Conservation (phyloP, 2,797 vertebrate species). For the Lutjanus argentimaculatus region DNA sequence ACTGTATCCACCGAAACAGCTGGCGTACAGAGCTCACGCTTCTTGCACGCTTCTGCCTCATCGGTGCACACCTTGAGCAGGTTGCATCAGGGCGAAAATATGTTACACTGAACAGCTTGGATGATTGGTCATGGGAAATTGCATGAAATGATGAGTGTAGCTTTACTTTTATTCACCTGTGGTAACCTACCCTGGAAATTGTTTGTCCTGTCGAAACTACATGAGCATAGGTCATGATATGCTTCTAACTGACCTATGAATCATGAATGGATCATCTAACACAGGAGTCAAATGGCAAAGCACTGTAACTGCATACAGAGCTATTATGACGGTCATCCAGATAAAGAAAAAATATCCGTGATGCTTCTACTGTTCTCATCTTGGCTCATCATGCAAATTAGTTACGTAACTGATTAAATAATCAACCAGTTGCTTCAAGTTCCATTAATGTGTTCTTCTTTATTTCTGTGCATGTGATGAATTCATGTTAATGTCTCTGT, state of each 20-base stretch:
- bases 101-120: not conserved
- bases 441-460: not conserved
- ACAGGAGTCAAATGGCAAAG: not conserved
- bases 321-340: not conserved
- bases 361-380: not conserved
- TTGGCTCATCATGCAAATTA: not conserved
- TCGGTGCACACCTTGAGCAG: not conserved
- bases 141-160: not conserved
- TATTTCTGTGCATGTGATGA: not conserved
- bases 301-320: not conserved
- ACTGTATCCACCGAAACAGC: not conserved
- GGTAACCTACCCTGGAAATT: not conserved
- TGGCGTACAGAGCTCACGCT: not conserved
- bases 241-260: not conserved
- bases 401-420: not conserved
- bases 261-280: not conserved
- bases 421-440: not conserved
- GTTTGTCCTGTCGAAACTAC: not conserved
- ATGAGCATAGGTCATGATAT: not conserved
- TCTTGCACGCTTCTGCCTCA: not conserved
- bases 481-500: slow-evolving; percentile 1
- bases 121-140: not conserved
- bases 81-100: not conserved
- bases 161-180: not conserved
- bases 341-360: not conserved